Evolutionary conservation across 2,797 vertebrate species (phyloP), one percentile per base, ranked within the genome.

Genomic region (Miichthys miiuy): DNA sequence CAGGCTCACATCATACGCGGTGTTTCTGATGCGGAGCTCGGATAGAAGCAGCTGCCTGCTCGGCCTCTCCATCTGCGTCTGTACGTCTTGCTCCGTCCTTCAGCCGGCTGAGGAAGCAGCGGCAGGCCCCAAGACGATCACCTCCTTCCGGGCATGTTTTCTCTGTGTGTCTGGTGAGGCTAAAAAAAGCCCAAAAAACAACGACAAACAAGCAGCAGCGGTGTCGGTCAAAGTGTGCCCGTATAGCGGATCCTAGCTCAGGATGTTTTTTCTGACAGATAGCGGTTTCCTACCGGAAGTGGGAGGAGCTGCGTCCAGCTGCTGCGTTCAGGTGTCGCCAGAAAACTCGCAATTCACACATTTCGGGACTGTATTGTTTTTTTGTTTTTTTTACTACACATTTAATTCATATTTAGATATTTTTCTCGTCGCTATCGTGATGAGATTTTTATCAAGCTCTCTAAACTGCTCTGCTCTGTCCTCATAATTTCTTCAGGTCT

Each of bases 1-100:
- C 89, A 98, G 92, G 85, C 94, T 95, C 74, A 97, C 96, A 62
- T 97, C 94, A 82, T 93, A 95, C 77, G 85, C 89, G 65, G 93
- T 85, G 93, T 87, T 94, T 80, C 95, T 92, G 87, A 97, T 87
- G 79, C 94, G 91, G 52, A 99, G 94, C 92, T 91, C 94, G 81
- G 92, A 94, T 86, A 97, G 87, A 73, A 93, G 68, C 77, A 97
- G 90, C 81, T 90, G 81, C 72, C 88, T 84, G 57, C 75, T 27
- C 61, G 91, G 90, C 83, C 92, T 93, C 75, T 96, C 94, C 95
- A 95, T 95, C 68, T 65, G 41, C 23, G 41, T 30, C 50, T 42
- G 6, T 65, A 65, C 38, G 79, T 60, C 50, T 68, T 51, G 71
- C 80, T 71, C 48, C 61, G 77, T 81, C 76, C 82, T 85, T 79